Conservation (phyloP, 2,888 invertebrate genomes). For the Calliopum simillimum region DNA sequence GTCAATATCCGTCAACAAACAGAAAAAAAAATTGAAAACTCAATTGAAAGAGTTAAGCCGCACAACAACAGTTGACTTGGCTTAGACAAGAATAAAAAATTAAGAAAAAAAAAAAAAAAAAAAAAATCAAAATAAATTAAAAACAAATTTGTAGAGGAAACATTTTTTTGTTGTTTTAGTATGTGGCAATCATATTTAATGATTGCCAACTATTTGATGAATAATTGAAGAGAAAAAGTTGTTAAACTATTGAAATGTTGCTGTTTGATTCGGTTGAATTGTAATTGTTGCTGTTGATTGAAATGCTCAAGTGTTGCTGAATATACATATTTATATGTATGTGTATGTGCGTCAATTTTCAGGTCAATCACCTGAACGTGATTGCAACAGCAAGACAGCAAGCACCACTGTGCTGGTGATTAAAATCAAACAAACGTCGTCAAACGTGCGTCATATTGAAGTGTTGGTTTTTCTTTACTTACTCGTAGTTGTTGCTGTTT, state of each 20-base stretch:
- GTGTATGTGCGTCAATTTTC: conserved; percentile 10
- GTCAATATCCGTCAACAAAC: too few relatives aligned
- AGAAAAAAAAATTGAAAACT: too few relatives aligned
- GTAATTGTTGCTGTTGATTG: too few relatives aligned
- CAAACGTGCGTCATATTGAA: conserved; percentile 6
- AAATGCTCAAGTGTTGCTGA: not conserved
- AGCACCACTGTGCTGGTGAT: too few relatives aligned
- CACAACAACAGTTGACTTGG: too few relatives aligned
- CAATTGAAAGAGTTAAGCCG: too few relatives aligned
- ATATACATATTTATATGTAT: not conserved
- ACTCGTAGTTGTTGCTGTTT: not conserved
- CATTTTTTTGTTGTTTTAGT: conserved; percentile 1
- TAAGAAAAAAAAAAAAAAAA: too few relatives aligned
- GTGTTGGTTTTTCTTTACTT: conserved; percentile 6
- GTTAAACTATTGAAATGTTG: too few relatives aligned
- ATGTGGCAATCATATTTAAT: conserved; percentile 31
- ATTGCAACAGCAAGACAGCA: not conserved
- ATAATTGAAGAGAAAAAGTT: conserved; percentile 6
- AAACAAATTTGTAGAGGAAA: conserved; percentile 13
- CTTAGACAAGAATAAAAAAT: too few relatives aligned
- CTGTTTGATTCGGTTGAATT: too few relatives aligned
- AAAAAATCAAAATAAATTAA: too few relatives aligned
- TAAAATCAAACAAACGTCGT: not conserved
- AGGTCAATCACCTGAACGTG: conserved; percentile 12
- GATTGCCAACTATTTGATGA: conserved; percentile 26